phyloP scores from a whole-genome alignment of 2,113 vertebrate genomes.

The Pampusana beccarii region DNA sequence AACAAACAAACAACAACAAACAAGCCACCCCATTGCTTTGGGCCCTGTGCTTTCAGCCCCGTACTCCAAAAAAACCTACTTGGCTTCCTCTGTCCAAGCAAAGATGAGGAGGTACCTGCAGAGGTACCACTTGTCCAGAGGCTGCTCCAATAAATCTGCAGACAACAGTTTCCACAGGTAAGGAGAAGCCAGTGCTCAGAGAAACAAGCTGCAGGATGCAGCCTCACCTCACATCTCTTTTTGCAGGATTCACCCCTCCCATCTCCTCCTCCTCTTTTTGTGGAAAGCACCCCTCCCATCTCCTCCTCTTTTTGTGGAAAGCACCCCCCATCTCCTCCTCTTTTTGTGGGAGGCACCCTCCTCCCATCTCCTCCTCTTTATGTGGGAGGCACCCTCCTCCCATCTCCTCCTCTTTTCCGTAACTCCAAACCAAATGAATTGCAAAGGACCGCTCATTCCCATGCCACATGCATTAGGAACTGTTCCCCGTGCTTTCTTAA shows the following conservation, averaged over 20 bases:
- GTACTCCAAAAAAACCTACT: background rate
- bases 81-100: background rate
- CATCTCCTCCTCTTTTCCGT: no score
- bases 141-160: background rate
- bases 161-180: background rate
- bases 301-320: background rate
- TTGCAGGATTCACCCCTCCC: background rate
- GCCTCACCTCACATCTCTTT: no score
- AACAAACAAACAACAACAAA: background rate
- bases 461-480: background rate
- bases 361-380: no score
- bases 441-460: background rate
- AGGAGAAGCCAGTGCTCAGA: background rate
- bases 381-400: no score
- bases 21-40: fast-evolving
- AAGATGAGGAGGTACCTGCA: background rate
- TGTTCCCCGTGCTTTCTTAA: fast-evolving
- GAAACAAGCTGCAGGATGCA: background rate
- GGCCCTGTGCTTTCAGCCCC: background rate
- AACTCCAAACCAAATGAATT: background rate
- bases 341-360: no score
- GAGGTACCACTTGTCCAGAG: fast-evolving
- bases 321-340: background rate
- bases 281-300: background rate
- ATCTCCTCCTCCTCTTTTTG: background rate